phyloP scores from a whole-genome alignment of 2,113 vertebrate genomes.

The Oncorhynchus mykiss region DNA sequence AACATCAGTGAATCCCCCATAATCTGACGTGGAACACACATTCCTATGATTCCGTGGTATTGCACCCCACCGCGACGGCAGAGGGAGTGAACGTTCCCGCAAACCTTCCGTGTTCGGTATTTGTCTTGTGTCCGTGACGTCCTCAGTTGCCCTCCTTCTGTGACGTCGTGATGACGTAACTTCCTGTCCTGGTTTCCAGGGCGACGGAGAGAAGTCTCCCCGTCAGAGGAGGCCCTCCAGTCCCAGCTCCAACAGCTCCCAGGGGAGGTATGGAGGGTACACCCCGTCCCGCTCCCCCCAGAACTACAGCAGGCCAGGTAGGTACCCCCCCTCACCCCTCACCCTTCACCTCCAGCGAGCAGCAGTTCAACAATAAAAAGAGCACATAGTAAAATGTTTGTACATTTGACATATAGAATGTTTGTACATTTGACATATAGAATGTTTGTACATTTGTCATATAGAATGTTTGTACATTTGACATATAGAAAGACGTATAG shows the following conservation, averaged over 20 bases:
- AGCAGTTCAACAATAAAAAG: background rate
- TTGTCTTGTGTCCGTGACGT: background rate
- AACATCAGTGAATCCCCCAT: background rate
- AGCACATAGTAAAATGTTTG: background rate
- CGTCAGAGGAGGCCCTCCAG: conserved; percentile 90
- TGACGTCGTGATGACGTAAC: background rate
- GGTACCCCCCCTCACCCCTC: background rate
- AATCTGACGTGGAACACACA: background rate
- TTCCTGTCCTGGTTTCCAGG: conserved; percentile 67
- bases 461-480: background rate
- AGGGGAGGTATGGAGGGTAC: conserved; percentile 91
- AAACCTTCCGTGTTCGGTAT: background rate
- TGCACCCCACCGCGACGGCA: background rate
- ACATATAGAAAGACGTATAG: background rate
- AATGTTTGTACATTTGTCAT: no score
- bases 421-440: no score
- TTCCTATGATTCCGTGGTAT: background rate
- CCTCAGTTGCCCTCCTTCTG: background rate
- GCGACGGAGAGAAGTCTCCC: conserved; percentile 90
- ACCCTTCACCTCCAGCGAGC: background rate
- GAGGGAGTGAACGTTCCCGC: background rate
- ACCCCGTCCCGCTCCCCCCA: conserved; percentile 93
- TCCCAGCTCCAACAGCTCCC: conserved; percentile 91
- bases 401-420: background rate
- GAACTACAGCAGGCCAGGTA: conserved; percentile 96